Evolutionary conservation across 1,140 invertebrate genomes (phyloP).

Genomic region (Thrips palmi): DNA sequence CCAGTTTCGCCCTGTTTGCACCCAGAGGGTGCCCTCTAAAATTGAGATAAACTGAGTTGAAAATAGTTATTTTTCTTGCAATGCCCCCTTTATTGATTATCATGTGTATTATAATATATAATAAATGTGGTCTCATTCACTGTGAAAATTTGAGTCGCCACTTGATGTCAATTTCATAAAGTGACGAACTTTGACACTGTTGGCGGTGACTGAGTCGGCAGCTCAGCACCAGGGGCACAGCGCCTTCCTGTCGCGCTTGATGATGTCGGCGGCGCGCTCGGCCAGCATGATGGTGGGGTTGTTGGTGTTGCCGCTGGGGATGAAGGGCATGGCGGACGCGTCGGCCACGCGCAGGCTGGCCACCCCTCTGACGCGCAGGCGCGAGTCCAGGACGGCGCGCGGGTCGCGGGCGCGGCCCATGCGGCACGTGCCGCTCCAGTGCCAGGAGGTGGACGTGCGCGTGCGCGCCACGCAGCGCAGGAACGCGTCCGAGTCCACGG

Average conservation of each 20-base stretch:
- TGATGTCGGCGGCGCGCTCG: constrained; percentile 18
- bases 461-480: constrained; percentile 16
- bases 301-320: constrained; percentile 21
- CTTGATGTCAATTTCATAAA: no score
- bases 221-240: no score
- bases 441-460: constrained; percentile 8
- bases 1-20: no score
- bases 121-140: no score
- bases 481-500: constrained; percentile 22
- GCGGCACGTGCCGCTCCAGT: constrained; percentile 32
- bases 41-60: no score
- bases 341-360: constrained; percentile 22
- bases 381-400: constrained; percentile 22
- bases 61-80: no score
- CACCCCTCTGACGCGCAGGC: constrained; percentile 18
- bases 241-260: constrained; percentile 15
- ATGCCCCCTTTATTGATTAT: no score
- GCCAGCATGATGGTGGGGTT: constrained; percentile 21
- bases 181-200: no score
- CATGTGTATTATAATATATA: no score
- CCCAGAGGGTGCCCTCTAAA: no score
- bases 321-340: constrained; percentile 23
- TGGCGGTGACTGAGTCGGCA: no score
- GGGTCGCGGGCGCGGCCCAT: constrained; percentile 22
- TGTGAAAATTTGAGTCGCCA: no score